Conservation (phyloP, 2,888 invertebrate genomes). For the Thyatira batis region DNA sequence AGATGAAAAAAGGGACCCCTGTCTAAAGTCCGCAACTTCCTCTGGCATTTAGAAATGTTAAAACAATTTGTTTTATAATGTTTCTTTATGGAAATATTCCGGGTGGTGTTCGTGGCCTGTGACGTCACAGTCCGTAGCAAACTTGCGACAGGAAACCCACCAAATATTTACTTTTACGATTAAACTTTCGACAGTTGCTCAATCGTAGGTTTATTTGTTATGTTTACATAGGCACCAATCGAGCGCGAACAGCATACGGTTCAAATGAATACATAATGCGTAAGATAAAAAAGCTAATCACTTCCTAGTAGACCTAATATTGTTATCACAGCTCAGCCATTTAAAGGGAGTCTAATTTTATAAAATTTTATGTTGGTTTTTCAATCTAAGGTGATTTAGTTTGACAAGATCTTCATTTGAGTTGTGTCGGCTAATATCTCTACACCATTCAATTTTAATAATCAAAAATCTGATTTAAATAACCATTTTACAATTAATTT, state of each 20-base stretch:
- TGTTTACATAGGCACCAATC: neutral
- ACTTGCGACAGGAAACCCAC: slow-evolving; percentile 36
- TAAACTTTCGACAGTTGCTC: slow-evolving; percentile 22
- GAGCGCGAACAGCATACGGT: no score
- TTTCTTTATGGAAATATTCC: slow-evolving; percentile 41
- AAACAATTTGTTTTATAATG: slow-evolving; percentile 58
- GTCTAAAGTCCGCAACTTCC: slow-evolving; percentile 31
- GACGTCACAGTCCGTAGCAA: slow-evolving; percentile 45
- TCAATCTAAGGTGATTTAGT: no score
- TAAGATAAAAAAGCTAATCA: no score
- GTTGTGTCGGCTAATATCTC: no score
- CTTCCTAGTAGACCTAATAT: neutral
- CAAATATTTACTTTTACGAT: slow-evolving; percentile 39
- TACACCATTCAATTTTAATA: no score
- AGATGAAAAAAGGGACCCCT: slow-evolving; percentile 12
- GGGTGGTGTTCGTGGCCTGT: slow-evolving; percentile 18
- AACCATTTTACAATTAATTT: no score
- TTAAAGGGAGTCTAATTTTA: no score
- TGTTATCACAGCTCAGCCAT: no score
- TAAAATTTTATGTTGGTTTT: no score
- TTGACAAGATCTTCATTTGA: no score
- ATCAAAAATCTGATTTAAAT: no score
- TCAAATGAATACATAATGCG: no score
- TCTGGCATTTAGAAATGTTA: slow-evolving; percentile 46
- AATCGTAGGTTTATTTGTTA: slow-evolving; percentile 8